Evolutionary conservation across 2,888 invertebrate genomes (phyloP), one percentile per base, ranked within the genome.

Genomic region (Torymus texanus): DNA sequence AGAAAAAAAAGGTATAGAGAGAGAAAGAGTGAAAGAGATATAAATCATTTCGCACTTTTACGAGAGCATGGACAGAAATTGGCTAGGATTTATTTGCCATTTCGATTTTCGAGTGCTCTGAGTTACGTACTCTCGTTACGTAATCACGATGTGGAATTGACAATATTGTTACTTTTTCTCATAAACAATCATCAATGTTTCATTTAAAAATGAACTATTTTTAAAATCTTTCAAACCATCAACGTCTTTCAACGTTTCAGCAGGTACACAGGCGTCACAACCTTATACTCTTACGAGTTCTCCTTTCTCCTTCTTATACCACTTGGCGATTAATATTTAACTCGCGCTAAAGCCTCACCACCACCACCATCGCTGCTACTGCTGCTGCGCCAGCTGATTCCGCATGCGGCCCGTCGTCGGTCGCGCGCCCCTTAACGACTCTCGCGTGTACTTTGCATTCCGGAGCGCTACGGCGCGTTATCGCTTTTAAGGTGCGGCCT

Each of bases 311-410:
- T 14, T 50, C 53, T 14, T 29, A 18, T 11, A 4, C 72, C 2
- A 21, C 21, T 21, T 21, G 61, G 14, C 78, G 78, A 78, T 81
- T 81, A 81, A 81, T 81, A 81, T 79, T 79, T 78, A 68, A 68
- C 73, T 59, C 78, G 78, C 78, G 78, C 78, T 59, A 53, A 56
- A 61, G 56, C 63, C n/a, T 11, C 62, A 14, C 21, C 21, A 21
- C 21, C 1, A 21, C 21, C 2, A 21, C n/a, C n/a, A n/a, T n/a
- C n/a, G n/a, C n/a, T n/a, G n/a, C n/a, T 8, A 41, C 8, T 8
- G 41, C 41, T 8, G 41, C 29, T 1, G 41, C 41, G 8, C 8
- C 16, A 58, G 66, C 59, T 73, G 58, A 65, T 75, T 75, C 50
- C 51, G 74, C 74, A 75, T 75, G 74, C 74, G 51, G 41, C 41